Evolutionary conservation across 1,140 invertebrate genomes (phyloP).

Genomic region (Polypedilum pembai): DNA sequence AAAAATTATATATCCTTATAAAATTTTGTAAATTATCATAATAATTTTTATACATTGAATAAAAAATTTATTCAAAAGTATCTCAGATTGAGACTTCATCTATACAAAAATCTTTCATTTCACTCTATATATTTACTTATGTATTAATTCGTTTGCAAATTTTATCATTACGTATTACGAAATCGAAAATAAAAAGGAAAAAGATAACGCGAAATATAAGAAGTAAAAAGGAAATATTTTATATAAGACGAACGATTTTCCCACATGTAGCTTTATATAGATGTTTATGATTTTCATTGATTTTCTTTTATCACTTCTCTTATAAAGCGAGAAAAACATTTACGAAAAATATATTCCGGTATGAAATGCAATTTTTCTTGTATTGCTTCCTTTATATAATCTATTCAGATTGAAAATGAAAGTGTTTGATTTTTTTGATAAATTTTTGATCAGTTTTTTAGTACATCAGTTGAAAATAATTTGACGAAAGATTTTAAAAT

Average conservation of each 20-base stretch:
- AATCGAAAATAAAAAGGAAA: background rate
- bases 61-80: too few species aligned
- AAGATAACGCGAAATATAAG: background rate
- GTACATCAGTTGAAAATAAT: too few species aligned
- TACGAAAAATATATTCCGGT: background rate
- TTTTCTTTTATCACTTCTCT: background rate
- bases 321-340: background rate
- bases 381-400: too few species aligned
- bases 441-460: too few species aligned
- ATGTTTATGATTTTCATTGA: slow-evolving; percentile 6
- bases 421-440: too few species aligned
- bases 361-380: background rate
- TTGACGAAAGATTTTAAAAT: too few species aligned
- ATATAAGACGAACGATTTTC: background rate
- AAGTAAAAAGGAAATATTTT: background rate
- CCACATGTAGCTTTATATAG: background rate
- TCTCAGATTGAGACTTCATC: too few species aligned
- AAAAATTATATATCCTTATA: too few species aligned
- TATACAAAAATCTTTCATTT: background rate
- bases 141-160: background rate
- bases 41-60: too few species aligned
- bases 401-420: too few species aligned
- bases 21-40: too few species aligned
- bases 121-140: background rate
- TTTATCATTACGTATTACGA: background rate